These are phyloP conservation scores for Suricata suricatta DNA, from an alignment of 2,113 vertebrate genomes.

Conservation along the genomic window DNA sequence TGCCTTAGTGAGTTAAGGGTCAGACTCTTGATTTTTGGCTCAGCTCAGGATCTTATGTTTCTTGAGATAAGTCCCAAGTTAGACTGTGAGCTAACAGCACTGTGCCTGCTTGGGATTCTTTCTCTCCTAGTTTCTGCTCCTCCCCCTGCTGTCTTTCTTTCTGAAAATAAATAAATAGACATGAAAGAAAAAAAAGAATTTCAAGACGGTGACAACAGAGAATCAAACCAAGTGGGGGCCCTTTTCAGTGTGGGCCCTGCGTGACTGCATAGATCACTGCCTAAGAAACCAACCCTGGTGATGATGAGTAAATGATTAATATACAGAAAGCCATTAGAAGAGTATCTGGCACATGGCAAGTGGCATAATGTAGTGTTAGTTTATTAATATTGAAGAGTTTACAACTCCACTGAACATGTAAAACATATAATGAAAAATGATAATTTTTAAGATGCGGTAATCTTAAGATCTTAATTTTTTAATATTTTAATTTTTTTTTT, in stretches of 20 bases:
- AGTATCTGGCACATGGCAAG: background rate
- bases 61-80: too few relatives aligned
- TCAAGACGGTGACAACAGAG: background rate
- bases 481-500: too few relatives aligned
- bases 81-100: too few relatives aligned
- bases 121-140: too few relatives aligned
- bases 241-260: background rate
- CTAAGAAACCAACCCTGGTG: background rate
- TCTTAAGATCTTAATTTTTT: background rate
- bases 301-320: background rate
- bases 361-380: background rate
- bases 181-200: background rate
- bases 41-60: too few relatives aligned
- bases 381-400: background rate
- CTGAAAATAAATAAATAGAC: too few relatives aligned
- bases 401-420: background rate
- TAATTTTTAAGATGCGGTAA: background rate
- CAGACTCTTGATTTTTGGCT: too few relatives aligned
- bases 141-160: too few relatives aligned
- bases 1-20: too few relatives aligned
- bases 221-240: background rate
- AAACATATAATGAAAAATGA: background rate
- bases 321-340: background rate
- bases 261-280: rapidly evolving
- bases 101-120: too few relatives aligned